Percentiles rank a stretch among this genome's conserved stretches.
Evolutionary conservation across 2,888 invertebrate genomes (phyloP).

Genomic region (Myopa tessellatipennis): DNA sequence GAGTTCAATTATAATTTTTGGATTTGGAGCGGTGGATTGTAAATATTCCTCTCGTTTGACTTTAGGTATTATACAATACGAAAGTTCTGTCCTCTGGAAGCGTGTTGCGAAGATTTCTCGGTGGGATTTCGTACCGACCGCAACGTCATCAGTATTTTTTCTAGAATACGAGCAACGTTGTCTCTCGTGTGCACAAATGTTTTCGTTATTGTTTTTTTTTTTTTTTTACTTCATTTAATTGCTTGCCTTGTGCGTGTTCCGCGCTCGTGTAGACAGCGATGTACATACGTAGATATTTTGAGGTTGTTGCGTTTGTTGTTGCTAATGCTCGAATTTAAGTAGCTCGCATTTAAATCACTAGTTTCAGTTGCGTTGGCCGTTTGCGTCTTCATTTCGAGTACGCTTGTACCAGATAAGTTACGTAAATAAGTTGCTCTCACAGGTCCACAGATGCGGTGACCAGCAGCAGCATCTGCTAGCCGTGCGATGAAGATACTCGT

Average conservation of each 20-base stretch:
- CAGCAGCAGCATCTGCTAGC: too few relatives aligned
- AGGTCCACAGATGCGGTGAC: too few relatives aligned
- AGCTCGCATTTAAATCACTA: not conserved
- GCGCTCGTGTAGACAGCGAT: not conserved
- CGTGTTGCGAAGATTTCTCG: not conserved
- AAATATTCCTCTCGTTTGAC: too few relatives aligned
- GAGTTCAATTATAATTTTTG: too few relatives aligned
- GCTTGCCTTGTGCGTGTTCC: not conserved
- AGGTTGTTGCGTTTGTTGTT: too few relatives aligned
- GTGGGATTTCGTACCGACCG: conserved; percentile 5
- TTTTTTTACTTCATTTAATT: not conserved
- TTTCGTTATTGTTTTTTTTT: not conserved
- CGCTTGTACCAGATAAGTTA: not conserved
- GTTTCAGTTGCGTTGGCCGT: conserved; percentile 1
- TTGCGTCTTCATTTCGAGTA: not conserved
- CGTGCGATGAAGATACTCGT: not conserved
- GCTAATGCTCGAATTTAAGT: too few relatives aligned
- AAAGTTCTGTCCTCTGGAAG: too few relatives aligned
- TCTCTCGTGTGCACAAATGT: conserved; percentile 5
- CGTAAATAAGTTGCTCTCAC: not conserved
- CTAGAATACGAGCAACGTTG: not conserved
- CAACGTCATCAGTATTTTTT: conserved; percentile 1
- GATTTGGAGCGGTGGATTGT: too few relatives aligned
- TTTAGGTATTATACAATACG: too few relatives aligned
- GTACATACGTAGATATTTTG: too few relatives aligned